Conservation (phyloP, 1,140 invertebrate genomes). For the Ephestia elutella region DNA sequence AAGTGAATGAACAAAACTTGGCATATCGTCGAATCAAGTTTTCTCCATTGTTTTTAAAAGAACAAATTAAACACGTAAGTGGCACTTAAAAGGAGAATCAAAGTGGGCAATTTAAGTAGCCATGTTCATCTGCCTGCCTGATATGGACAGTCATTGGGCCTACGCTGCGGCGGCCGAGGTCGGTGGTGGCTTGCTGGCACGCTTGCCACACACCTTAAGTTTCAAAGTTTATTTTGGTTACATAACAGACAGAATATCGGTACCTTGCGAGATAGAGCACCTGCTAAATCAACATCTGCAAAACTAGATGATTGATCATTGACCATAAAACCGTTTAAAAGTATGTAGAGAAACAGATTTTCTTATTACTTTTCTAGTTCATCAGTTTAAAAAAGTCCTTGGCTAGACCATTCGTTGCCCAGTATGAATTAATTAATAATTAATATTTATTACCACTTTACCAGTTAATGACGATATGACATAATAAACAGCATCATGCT, state of each 20-base stretch:
- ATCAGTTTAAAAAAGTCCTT: no score
- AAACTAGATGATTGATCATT: no score
- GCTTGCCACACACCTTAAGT: constrained; percentile 12
- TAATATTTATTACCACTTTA: no score
- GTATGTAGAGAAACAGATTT: no score
- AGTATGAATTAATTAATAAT: no score
- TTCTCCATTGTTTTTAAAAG: background rate
- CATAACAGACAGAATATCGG: constrained; percentile 9
- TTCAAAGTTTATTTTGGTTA: constrained; percentile 20
- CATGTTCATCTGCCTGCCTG: constrained; percentile 41
- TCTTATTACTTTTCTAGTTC: no score
- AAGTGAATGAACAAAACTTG: background rate
- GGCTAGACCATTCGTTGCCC: no score
- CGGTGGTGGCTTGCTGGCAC: constrained; percentile 1
- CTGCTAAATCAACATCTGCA: no score
- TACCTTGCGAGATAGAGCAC: no score
- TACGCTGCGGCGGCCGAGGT: constrained; percentile 34
- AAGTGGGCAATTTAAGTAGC: constrained; percentile 36
- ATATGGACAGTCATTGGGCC: constrained; percentile 48
- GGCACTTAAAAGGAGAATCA: constrained; percentile 20
- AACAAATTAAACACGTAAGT: constrained; percentile 12
- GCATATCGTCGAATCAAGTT: background rate
- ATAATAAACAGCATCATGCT: constrained; percentile 18
- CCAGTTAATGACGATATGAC: constrained; percentile 7
- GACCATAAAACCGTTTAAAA: no score